phyloP scores from a whole-genome alignment of 2,888 invertebrate species.

The Drosophila tanythrix region DNA sequence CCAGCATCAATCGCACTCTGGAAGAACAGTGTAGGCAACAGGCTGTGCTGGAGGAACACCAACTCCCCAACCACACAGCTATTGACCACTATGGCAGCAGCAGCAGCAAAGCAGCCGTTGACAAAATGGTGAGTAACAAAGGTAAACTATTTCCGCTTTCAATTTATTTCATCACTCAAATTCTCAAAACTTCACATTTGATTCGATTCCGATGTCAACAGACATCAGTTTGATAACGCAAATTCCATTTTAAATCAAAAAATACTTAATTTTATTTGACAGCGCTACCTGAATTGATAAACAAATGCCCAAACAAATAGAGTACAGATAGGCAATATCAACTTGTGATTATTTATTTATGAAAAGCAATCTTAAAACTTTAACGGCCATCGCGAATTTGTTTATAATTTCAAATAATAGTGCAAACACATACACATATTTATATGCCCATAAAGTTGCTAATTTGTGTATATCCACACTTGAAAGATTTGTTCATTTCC shows the following conservation, averaged over 20 bases:
- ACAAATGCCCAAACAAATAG: conserved; percentile 5
- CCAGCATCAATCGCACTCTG: conserved; percentile 67
- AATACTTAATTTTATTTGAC: background rate
- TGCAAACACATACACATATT: background rate
- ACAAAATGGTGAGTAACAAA: conserved; percentile 46
- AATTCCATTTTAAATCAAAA: conserved; percentile 4
- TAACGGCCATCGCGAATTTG: background rate
- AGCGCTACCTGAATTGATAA: conserved; percentile 7
- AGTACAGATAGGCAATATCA: conserved; percentile 11
- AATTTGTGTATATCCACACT: conserved; percentile 12
- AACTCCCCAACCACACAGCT: conserved; percentile 4
- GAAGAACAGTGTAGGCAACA: conserved; percentile 69
- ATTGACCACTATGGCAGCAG: conserved; percentile 2
- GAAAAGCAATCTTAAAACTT: conserved; percentile 3
- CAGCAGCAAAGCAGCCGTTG: conserved; percentile 6
- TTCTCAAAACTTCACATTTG: background rate
- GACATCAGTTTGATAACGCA: conserved; percentile 8
- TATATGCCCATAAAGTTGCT: background rate
- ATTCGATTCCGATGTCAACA: conserved; percentile 9
- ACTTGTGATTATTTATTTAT: conserved; percentile 20
- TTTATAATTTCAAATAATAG: background rate
- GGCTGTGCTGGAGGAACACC: conserved; percentile 51
- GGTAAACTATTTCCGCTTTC: background rate
- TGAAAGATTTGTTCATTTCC: conserved; percentile 1
- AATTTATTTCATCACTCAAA: background rate